Evolutionary conservation across 2,797 vertebrate species (phyloP), one percentile per base, ranked within the genome.

Genomic region (Calcarius lapponicus): DNA sequence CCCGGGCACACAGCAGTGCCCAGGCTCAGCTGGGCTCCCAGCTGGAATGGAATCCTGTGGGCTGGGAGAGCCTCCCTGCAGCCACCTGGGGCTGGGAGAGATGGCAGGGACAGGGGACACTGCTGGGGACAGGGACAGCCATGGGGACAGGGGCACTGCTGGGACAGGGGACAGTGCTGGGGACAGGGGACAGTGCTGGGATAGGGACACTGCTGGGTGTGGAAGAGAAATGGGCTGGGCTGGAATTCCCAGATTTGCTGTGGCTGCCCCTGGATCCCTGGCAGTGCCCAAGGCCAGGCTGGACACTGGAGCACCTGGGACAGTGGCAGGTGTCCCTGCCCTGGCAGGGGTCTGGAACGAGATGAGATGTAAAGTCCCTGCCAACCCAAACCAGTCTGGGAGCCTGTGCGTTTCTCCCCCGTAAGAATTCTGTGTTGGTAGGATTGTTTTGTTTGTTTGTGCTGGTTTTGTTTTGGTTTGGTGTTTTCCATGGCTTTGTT

Each of bases 381-480:
- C 76, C 47, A 34, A 13, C 20, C 26, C 31, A 9, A 5, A 4
- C 5, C 31, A 8, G 5, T 1, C 25, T 24, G 51, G 7, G 25
- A 31, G n/a, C 11, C 31, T 31, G 53, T 7, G n/a, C 13, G 6
- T 32, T 14, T 53, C n/a, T 13, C n/a, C 36, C 36, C 60, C 11
- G 4, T 4, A 5, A 53, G n/a, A 22, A 28, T 31, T 43, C 3
- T 3, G 25, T 32, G 32, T 25, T 50, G 48, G 1, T 2, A 1
- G 0, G 5, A 2, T 8, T 16, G 7, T 2, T 21, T 21, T 20
- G 38, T 5, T 70, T 67, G 26, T 8, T 72, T 45, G 54, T 38
- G n/a, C 21, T 58, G 18, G 4, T 9, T 29, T 57, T 6, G 21
- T 10, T 48, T 72, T 60, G 21, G 6, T 42, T 51, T 38, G 19